Conservation (phyloP, 2,113 vertebrate species). For the Gobiocypris rarus region DNA sequence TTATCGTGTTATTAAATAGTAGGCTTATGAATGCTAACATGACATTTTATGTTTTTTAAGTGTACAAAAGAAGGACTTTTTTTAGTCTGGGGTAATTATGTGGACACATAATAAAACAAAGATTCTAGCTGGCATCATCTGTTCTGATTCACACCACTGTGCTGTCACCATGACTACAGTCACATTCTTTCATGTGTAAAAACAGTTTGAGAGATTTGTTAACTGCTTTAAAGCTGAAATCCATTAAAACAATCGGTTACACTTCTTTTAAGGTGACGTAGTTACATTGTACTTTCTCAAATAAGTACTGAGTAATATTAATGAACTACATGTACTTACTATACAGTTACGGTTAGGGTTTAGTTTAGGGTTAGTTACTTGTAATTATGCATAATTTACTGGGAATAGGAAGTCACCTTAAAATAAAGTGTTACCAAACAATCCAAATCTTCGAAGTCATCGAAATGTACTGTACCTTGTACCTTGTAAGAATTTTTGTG, state of each 20-base stretch:
- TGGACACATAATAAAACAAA: slow-evolving; percentile 11
- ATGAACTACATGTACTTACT: no score
- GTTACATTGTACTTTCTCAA: no score
- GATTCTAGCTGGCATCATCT: not conserved
- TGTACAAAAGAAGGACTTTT: not conserved
- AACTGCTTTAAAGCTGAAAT: not conserved
- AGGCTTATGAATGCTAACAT: not conserved
- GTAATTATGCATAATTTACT: no score
- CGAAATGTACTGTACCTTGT: not conserved
- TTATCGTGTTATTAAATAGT: not conserved
- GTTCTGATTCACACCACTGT: slow-evolving; percentile 34
- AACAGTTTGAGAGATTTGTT: no score
- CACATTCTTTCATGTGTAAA: no score
- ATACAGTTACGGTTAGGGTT: no score
- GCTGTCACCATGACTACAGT: slow-evolving; percentile 38
- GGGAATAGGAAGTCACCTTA: no score
- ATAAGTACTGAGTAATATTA: no score
- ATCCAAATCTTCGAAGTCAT: not conserved
- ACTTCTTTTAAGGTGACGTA: no score
- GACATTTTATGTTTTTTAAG: not conserved
- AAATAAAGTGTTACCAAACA: not conserved
- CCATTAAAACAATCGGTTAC: not conserved
- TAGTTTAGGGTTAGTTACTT: no score
- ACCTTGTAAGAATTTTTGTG: not conserved
- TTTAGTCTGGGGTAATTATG: not conserved